Conservation (phyloP, 35 echinoderm and acorn worm species). For the Eucidaris tribuloides region DNA sequence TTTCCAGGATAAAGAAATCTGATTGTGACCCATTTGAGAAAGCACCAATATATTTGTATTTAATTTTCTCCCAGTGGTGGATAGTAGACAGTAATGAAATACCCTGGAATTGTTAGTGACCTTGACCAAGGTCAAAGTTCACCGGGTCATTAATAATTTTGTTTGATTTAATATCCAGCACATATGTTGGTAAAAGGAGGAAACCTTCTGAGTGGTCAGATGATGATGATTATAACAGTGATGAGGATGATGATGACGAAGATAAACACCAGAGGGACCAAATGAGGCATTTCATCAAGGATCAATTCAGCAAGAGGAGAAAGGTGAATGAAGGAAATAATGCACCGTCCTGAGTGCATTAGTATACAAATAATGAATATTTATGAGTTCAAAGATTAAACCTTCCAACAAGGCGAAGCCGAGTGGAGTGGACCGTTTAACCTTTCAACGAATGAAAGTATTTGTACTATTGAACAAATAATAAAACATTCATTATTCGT, state of each 20-base stretch:
- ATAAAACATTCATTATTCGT: too few species aligned
- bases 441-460: too few species aligned
- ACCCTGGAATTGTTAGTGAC: not conserved
- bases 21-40: not conserved
- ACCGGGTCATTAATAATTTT: not conserved
- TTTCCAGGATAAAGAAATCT: not conserved
- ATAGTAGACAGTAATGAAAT: not conserved
- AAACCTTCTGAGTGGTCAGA: conserved; percentile 25
- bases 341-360: too few species aligned
- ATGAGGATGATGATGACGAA: conserved; percentile 42
- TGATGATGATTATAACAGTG: conserved; percentile 40
- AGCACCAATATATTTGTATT: not conserved
- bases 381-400: too few species aligned
- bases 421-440: too few species aligned
- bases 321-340: too few species aligned
- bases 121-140: not conserved
- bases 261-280: conserved; percentile 23
- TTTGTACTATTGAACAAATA: too few species aligned
- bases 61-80: not conserved
- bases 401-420: too few species aligned
- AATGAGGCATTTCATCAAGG: conserved; percentile 44
- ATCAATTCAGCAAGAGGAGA: conserved; percentile 71
- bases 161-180: not conserved
- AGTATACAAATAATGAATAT: too few species aligned
- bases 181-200: conserved; percentile 21